Evolutionary conservation across 2,113 vertebrate genomes (phyloP).

Genomic region (Neogobius melanostomus): DNA sequence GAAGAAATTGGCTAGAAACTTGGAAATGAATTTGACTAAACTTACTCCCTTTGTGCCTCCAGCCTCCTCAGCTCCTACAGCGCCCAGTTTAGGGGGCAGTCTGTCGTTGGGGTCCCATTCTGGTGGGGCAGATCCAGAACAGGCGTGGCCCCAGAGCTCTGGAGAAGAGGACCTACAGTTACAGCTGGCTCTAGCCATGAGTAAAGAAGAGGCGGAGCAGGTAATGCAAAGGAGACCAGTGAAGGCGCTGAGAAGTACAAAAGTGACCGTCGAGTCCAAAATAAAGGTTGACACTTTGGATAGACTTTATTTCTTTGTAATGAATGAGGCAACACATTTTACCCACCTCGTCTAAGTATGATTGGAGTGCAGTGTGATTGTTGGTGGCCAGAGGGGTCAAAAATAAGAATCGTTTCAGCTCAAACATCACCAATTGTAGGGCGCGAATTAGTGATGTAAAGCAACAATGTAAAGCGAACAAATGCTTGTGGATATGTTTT

Average conservation of each 20-base stretch:
- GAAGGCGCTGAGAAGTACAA: not conserved
- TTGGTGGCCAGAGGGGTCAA: no score
- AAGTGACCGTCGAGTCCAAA: no score
- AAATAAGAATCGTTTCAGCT: no score
- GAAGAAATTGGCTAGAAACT: not conserved
- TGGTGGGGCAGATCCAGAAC: conserved; percentile 80
- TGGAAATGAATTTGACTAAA: not conserved
- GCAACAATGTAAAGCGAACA: no score
- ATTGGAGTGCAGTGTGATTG: no score
- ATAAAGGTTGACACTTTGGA: no score
- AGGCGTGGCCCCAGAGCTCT: conserved; percentile 91
- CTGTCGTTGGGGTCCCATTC: conserved; percentile 67
- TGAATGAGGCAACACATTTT: no score
- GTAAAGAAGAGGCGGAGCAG: conserved; percentile 94
- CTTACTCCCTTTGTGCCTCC: conserved; percentile 37
- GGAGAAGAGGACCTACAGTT: conserved; percentile 91
- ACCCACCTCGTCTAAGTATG: no score
- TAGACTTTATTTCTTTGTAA: no score
- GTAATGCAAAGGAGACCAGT: conserved; percentile 72
- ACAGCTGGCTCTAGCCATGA: conserved; percentile 91
- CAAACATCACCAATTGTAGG: no score
- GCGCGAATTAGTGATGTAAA: no score
- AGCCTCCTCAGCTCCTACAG: conserved; percentile 82
- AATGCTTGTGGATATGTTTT: no score
- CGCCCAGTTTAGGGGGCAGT: conserved; percentile 75